These are phyloP conservation scores for Silurus meridionalis DNA, from an alignment of 2,113 vertebrate genomes.

Conservation along the genomic window DNA sequence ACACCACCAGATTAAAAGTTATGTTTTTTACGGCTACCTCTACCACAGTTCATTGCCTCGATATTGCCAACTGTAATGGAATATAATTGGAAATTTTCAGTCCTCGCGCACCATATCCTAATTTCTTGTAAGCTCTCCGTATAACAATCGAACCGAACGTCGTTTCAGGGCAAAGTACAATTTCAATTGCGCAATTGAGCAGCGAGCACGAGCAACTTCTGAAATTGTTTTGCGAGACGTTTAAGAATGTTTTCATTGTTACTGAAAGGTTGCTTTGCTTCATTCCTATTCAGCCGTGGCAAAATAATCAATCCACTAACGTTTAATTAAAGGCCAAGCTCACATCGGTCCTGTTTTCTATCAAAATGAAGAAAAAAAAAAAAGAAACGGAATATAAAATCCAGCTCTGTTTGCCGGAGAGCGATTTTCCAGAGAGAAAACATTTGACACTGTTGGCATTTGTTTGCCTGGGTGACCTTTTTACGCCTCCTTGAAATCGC, in stretches of 20 bases:
- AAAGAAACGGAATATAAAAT: conserved; percentile 46
- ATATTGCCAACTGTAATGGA: not conserved
- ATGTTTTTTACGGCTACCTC: not conserved
- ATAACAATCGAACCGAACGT: not conserved
- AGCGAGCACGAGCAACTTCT: conserved; percentile 38
- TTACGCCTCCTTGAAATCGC: conserved; percentile 75
- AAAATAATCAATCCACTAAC: conserved; percentile 65
- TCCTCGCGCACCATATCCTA: not conserved
- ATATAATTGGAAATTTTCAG: not conserved
- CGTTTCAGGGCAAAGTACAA: not conserved
- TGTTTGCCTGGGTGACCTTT: conserved; percentile 78
- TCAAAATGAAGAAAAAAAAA: conserved; percentile 1
- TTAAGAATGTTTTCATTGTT: conserved; percentile 54
- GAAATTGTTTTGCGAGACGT: conserved; percentile 55
- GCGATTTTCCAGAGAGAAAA: conserved; percentile 63
- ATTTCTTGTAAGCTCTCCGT: not conserved
- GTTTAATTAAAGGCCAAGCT: conserved; percentile 78
- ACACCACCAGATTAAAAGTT: not conserved
- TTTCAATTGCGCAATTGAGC: conserved; percentile 34
- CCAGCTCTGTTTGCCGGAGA: conserved; percentile 58
- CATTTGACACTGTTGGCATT: conserved; percentile 77
- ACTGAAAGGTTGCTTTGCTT: conserved; percentile 54
- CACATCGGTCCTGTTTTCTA: conserved; percentile 63
- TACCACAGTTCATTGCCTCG: not conserved
- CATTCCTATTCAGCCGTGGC: conserved; percentile 57